Base-by-base conservation (phyloP, 1,140 invertebrate species). In the Aricia agestis region DNA sequence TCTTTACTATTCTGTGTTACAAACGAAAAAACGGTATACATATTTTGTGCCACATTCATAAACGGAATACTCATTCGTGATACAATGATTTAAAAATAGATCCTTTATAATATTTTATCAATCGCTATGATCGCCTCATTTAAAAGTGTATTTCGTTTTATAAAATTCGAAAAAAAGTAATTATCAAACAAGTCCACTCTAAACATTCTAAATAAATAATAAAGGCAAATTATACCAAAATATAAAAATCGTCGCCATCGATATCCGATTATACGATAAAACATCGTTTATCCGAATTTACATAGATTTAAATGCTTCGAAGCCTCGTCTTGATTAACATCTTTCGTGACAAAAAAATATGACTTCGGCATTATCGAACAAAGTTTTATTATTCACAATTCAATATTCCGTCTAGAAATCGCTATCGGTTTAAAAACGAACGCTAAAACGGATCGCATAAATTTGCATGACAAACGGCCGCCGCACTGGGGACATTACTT, bases 391-490 rank as follows among this genome's bases (percentile, higher is more conserved):
- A 84, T 80, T 86, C 76, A 75, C 78, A 79, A 85, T 86, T 86
- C 77, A 84, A 85, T 86, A 88, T 88, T 86, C 81, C 79, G 82
- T 84, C 81, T 81, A 81, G 81, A 84, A 85, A 88, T 85, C 84
- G 80, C 81, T 74, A 83, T 84, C 80, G 82, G 81, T 83, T 89
- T 83, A 85, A 85, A 86, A 83, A 82, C 80, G 82, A 86, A 85
- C 78, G 83, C 80, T 79, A 84, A 86, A 86, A 80, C 81, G 84
- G 80, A 86, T 86, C 79, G 87, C 83, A 89, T 89, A 89, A 87
- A 89, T 89, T 89, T 89, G 80, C 87, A 89, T 89, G 87, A 87
- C 82, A 87, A 87, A 86, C 83, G 83, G 73, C 69, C 72, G 73
- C 81, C 76, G 82, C 80, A 77, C 71, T 77, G 77, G 80, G 82